Conservation (phyloP, 2,113 vertebrate genomes). For the Alces alces region DNA sequence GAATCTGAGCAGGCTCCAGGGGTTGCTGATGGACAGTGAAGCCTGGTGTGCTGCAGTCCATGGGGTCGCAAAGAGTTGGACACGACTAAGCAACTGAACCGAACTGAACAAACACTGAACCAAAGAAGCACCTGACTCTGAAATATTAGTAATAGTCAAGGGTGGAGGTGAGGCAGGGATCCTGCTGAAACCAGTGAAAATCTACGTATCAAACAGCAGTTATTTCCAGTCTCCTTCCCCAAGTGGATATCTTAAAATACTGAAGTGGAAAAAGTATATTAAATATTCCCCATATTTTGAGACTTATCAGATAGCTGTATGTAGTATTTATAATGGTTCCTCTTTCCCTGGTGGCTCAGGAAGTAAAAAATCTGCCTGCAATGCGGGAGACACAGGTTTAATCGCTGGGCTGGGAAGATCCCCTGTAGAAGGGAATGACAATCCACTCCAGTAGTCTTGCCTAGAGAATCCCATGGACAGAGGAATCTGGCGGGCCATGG, state of each 20-base stretch:
- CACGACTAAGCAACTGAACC: neutral
- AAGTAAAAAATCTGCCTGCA: neutral
- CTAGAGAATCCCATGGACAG: neutral
- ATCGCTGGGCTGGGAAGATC: neutral
- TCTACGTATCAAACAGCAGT: neutral
- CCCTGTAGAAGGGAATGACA: neutral
- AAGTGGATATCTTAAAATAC: neutral
- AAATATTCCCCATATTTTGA: neutral
- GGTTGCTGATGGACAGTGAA: neutral
- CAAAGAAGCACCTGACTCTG: neutral
- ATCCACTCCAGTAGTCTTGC: neutral
- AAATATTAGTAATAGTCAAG: neutral
- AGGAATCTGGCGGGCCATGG: neutral
- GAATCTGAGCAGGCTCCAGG: neutral
- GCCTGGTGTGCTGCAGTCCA: neutral
- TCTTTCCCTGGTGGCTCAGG: neutral
- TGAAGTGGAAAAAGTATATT: neutral
- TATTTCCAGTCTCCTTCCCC: neutral
- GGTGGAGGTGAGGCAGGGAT: neutral
- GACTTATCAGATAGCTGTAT: neutral
- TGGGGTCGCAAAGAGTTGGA: neutral
- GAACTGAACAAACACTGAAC: neutral
- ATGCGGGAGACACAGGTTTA: neutral
- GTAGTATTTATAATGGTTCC: neutral
- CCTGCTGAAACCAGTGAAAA: neutral